These are phyloP conservation scores for Smutsia temminckii DNA, from an alignment of 2,797 vertebrate genomes.

Conservation along the genomic window DNA sequence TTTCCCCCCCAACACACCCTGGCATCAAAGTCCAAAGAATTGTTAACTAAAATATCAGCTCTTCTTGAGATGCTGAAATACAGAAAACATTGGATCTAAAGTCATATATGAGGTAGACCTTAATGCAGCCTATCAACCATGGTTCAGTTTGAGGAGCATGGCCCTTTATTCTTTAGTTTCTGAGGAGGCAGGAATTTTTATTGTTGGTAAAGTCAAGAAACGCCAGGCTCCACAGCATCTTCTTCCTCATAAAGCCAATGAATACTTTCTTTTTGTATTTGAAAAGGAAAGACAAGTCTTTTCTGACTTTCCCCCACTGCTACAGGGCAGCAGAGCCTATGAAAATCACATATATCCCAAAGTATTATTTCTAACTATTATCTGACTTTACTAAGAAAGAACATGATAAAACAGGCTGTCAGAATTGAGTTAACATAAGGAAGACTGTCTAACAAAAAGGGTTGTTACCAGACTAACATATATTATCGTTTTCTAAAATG, in stretches of 20 bases:
- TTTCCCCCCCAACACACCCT: no score
- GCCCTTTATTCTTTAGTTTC: background rate
- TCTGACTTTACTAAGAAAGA: background rate
- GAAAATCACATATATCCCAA: background rate
- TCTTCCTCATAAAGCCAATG: background rate
- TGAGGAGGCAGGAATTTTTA: background rate
- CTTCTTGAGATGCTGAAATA: background rate
- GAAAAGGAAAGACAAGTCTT: background rate
- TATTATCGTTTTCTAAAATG: slow-evolving; percentile 37
- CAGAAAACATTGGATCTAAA: background rate
- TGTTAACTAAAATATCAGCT: background rate
- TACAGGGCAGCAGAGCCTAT: background rate
- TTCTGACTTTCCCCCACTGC: background rate
- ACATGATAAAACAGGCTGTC: background rate
- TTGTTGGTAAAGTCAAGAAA: background rate
- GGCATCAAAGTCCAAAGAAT: background rate
- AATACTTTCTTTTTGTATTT: background rate
- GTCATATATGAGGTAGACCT: background rate
- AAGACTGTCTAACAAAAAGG: slow-evolving; percentile 11
- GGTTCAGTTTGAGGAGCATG: background rate
- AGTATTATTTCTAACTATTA: slow-evolving; percentile 21
- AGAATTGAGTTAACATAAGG: background rate
- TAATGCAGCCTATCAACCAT: background rate
- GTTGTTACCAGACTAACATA: slow-evolving; percentile 13
- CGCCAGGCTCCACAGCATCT: background rate